phyloP scores from a whole-genome alignment of 2,888 invertebrate genomes.

The Ophion costatus region DNA sequence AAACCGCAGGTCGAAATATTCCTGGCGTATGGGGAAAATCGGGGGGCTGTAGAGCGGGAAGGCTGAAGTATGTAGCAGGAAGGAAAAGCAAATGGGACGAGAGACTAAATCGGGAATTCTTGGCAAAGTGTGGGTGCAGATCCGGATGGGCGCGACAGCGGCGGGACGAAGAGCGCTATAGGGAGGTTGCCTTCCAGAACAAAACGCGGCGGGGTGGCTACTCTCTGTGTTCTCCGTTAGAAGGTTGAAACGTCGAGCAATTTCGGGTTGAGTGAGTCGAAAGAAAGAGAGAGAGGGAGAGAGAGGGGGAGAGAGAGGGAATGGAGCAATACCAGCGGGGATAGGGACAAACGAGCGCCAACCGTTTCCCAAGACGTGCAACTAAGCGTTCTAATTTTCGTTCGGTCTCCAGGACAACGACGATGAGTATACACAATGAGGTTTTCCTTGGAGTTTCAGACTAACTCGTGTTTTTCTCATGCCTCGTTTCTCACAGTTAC shows the following conservation, averaged over 20 bases:
- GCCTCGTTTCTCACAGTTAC: slow-evolving; percentile 48
- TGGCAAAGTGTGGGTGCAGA: slow-evolving; percentile 50
- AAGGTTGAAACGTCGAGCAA: slow-evolving; percentile 67
- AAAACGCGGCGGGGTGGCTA: slow-evolving; percentile 48
- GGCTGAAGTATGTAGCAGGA: slow-evolving; percentile 48
- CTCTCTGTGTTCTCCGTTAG: slow-evolving; percentile 66
- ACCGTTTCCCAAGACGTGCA: slow-evolving; percentile 65
- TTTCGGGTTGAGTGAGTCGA: slow-evolving; percentile 57
- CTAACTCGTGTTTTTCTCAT: slow-evolving; percentile 32
- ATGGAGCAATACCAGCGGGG: slow-evolving; percentile 54
- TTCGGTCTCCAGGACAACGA: slow-evolving; percentile 61
- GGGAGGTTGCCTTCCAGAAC: slow-evolving; percentile 43
- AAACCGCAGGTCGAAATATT: slow-evolving; percentile 27
- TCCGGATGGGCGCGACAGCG: background rate
- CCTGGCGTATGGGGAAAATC: slow-evolving; percentile 7
- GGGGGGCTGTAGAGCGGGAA: slow-evolving; percentile 14
- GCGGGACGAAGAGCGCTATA: background rate
- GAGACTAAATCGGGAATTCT: slow-evolving; percentile 69
- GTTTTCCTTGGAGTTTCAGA: slow-evolving; percentile 28
- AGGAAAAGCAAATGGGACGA: slow-evolving; percentile 70
- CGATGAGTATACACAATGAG: slow-evolving; percentile 42
- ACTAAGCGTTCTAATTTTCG: slow-evolving; percentile 69
- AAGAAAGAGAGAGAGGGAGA: background rate
- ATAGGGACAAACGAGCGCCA: slow-evolving; percentile 65
- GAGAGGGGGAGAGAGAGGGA: background rate